Base-by-base conservation (phyloP, 30 jellyfish, hydroid and myxozoan species). In the Turritopsis rubra region DNA sequence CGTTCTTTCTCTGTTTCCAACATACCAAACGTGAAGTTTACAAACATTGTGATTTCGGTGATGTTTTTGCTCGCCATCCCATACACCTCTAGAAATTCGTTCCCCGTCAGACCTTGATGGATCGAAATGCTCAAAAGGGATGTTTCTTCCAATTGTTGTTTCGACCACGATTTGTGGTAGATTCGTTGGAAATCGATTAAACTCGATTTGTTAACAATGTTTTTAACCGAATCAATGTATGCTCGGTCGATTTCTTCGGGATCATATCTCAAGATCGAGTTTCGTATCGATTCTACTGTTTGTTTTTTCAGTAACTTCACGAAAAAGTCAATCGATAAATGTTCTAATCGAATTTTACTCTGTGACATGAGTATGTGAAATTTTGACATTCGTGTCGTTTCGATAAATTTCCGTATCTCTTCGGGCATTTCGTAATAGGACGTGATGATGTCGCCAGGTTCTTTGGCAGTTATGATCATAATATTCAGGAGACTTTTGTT, bases 121-220 rank as follows among this genome's bases (percentile, higher is more conserved):
- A 28, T 80, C 81, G 87, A 54, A 1, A 80, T 28, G 8, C 26
- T 25, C 54, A 80, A 28, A 75, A 80, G 28, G 8, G 87, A 28
- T 16, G 28, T 52, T 19, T 80, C 75, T 18, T 65, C 18, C 21
- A 80, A 21, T 18, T 80, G 23, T 52, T 80, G 31, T 0, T 19
- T 18, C 28, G 28, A 20, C 81, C 81, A 80, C 76, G 75, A 65
- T 80, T 80, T 80, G 60, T 65, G 65, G 53, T 80, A 80, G n/a
- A 80, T 80, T 27, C 87, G 52, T 65, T 80, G 87, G 28, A 80
- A 80, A 53, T 80, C 87, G 1, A 54, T 21, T 76, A 80, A 28
- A 28, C 22, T 80, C 1, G 78, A 25, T 19, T 80, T 23, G 53
- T 75, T n/a, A 0, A 1, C 66, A 8, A 80, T 54, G 29, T 80